Conservation (phyloP, 1,140 invertebrate genomes). For the Drosophila saltans region DNA sequence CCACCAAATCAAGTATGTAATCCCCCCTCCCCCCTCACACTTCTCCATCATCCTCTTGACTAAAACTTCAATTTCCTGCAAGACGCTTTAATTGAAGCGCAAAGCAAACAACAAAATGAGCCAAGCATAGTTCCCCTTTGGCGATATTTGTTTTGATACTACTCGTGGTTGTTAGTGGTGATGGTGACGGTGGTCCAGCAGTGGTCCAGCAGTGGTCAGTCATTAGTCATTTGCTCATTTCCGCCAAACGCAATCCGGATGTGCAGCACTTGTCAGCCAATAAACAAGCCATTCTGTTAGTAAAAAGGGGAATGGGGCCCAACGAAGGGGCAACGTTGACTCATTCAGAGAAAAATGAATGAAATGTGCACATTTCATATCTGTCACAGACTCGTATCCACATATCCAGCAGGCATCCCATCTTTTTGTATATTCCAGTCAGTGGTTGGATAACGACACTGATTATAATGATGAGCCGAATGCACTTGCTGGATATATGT, state of each 20-base stretch:
- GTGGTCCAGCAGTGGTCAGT: constrained; percentile 65
- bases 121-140: not conserved
- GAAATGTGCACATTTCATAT: constrained; percentile 41
- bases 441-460: not conserved
- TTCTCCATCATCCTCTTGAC: constrained; percentile 36
- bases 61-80: constrained; percentile 80
- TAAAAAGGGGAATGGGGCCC: not conserved
- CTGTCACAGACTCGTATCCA: constrained; percentile 12
- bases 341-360: constrained; percentile 36
- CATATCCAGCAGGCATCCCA: constrained; percentile 5
- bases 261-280: constrained; percentile 80
- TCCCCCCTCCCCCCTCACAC: not conserved
- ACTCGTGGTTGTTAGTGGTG: not conserved
- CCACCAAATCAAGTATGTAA: constrained; percentile 63
- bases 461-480: constrained; percentile 6
- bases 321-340: constrained; percentile 3
- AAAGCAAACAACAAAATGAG: constrained; percentile 57
- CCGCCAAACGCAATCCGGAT: constrained; percentile 73
- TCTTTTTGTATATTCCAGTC: constrained; percentile 12
- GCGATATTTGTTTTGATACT: not conserved
- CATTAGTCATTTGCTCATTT: constrained; percentile 82
- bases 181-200: constrained; percentile 46
- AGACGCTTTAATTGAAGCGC: constrained; percentile 78
- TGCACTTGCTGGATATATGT: constrained; percentile 8
- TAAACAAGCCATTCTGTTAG: constrained; percentile 60